Conservation (phyloP, 2,888 invertebrate genomes). For the Automeris io region DNA sequence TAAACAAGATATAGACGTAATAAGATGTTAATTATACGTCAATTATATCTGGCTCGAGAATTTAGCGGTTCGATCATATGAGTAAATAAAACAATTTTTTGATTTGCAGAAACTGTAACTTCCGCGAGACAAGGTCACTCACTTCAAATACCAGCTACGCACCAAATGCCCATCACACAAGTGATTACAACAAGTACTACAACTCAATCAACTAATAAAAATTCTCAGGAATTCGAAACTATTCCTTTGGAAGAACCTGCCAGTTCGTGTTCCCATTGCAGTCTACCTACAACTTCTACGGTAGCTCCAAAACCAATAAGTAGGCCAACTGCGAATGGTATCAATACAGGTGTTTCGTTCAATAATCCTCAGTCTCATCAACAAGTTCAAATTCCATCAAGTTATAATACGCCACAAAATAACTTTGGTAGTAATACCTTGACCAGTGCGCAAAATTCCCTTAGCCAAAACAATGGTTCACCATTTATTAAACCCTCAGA, state of each 20-base stretch:
- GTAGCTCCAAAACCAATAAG: slow-evolving; percentile 30
- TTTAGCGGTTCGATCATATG: neutral
- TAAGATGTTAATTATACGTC: neutral
- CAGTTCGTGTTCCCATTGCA: slow-evolving; percentile 78
- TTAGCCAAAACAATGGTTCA: neutral
- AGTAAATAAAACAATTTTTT: slow-evolving; percentile 7
- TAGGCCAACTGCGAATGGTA: slow-evolving; percentile 9
- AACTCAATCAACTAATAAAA: slow-evolving; percentile 13
- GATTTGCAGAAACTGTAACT: slow-evolving; percentile 30
- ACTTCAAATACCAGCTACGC: slow-evolving; percentile 34
- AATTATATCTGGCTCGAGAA: slow-evolving; percentile 6
- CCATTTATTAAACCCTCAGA: neutral
- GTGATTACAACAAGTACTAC: neutral
- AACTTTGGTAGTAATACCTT: neutral
- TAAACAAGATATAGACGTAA: neutral
- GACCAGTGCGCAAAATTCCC: neutral
- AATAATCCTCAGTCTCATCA: too few relatives aligned
- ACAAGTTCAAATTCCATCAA: too few relatives aligned
- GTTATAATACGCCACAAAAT: neutral
- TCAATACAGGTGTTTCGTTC: too few relatives aligned
- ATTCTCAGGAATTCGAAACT: slow-evolving; percentile 21
- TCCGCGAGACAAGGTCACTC: slow-evolving; percentile 47
- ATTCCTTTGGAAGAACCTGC: slow-evolving; percentile 45
- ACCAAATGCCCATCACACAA: slow-evolving; percentile 10
- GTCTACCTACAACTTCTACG: slow-evolving; percentile 72